Percentiles rank a stretch among this genome's conserved stretches.
These are phyloP conservation scores for Tetragonula carbonaria DNA, from an alignment of 2,888 invertebrate species.

Conservation along the genomic window DNA sequence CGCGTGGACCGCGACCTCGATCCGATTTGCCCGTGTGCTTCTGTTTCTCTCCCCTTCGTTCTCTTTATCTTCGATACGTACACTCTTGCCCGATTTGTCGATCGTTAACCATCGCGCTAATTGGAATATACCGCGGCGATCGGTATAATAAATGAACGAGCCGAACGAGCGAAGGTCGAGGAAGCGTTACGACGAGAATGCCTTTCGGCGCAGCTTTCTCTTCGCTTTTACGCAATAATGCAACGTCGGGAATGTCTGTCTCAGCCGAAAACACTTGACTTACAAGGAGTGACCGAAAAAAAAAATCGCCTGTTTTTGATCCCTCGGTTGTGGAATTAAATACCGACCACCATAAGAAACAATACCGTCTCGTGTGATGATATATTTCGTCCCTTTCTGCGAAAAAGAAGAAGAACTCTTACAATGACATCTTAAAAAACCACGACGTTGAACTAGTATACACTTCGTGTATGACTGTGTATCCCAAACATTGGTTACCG, in stretches of 20 bases:
- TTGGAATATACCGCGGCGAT: background rate
- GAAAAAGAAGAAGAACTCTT: no score
- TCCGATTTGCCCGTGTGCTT: slow-evolving; percentile 33
- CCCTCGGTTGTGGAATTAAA: no score
- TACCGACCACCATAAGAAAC: no score
- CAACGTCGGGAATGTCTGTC: slow-evolving; percentile 17
- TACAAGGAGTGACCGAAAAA: no score
- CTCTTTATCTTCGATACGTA: background rate
- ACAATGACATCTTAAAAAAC: no score
- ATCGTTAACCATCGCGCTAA: background rate
- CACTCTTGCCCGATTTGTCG: background rate
- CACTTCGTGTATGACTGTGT: no score
- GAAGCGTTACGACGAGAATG: slow-evolving; percentile 23
- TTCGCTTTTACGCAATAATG: slow-evolving; percentile 48
- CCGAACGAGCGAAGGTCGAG: background rate
- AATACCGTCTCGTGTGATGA: no score
- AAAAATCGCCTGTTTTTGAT: no score
- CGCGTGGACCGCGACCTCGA: slow-evolving; percentile 72
- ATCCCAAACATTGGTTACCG: no score
- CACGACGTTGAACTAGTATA: no score
- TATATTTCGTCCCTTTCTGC: no score
- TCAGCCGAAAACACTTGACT: no score
- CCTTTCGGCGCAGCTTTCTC: slow-evolving; percentile 45
- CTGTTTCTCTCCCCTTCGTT: background rate
- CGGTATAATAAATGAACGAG: background rate